A percentile compares a stretch with the other conserved stretches of the same genome.
Evolutionary conservation across 2,888 invertebrate species (phyloP).

Genomic region (Drosophila neotestacea): DNA sequence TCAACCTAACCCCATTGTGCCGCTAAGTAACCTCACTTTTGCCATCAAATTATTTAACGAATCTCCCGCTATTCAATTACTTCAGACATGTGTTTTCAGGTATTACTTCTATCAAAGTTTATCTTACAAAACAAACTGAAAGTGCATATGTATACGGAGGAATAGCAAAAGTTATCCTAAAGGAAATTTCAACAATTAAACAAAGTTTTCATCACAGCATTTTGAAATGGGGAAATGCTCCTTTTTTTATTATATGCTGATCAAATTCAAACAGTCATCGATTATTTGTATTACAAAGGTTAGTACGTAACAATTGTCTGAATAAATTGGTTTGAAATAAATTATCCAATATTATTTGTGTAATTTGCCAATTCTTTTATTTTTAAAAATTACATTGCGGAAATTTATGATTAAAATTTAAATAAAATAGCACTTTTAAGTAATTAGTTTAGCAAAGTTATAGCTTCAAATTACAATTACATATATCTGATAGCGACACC

Average conservation of each 20-base stretch:
- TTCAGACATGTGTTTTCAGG: background rate
- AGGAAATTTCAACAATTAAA: background rate
- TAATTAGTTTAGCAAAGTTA: no score
- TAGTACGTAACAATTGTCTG: no score
- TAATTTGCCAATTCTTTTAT: no score
- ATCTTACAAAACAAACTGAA: background rate
- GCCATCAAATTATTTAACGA: slow-evolving; percentile 25
- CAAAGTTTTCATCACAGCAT: background rate
- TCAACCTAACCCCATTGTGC: slow-evolving; percentile 24
- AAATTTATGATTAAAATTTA: no score
- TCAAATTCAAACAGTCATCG: background rate
- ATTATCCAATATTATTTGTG: no score
- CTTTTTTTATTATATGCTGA: no score
- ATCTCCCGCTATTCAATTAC: slow-evolving; percentile 4
- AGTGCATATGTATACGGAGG: background rate
- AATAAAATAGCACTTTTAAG: no score
- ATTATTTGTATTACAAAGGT: background rate
- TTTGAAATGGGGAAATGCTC: background rate
- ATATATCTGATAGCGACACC: no score
- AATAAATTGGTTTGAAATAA: no score
- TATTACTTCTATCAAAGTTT: background rate
- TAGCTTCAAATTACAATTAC: no score
- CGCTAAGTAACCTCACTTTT: slow-evolving; percentile 35
- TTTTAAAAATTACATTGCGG: no score
- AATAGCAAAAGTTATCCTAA: background rate